phyloP scores from a whole-genome alignment of 2,797 vertebrate species.

The Lacerta bilineata region DNA sequence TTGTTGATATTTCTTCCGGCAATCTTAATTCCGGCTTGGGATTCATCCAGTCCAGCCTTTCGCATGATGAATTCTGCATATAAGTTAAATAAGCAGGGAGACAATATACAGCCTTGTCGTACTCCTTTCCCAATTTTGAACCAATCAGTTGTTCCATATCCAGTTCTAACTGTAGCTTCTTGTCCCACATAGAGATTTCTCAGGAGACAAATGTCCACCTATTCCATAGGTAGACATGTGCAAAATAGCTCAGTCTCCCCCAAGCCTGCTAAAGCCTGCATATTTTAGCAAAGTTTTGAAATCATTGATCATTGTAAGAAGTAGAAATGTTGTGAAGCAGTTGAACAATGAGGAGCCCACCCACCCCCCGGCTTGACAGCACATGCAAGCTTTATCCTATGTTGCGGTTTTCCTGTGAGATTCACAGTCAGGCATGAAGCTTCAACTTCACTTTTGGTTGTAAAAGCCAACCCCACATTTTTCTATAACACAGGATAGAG shows the following conservation, averaged over 20 bases:
- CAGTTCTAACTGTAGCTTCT: too few relatives aligned
- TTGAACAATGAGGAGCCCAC: neutral
- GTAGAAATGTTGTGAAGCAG: neutral
- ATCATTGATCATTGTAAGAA: neutral
- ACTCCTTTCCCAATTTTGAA: too few relatives aligned
- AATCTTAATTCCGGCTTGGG: too few relatives aligned
- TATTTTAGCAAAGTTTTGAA: neutral
- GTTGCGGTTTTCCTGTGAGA: neutral
- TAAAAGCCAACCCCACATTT: too few relatives aligned
- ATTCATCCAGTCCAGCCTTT: too few relatives aligned
- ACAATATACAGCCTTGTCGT: too few relatives aligned
- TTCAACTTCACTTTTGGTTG: neutral
- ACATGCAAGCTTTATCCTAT: neutral
- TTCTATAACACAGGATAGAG: neutral
- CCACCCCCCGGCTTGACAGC: neutral
- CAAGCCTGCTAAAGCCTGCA: neutral
- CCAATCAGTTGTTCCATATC: too few relatives aligned
- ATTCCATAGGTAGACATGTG: neutral
- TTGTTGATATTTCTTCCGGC: too few relatives aligned
- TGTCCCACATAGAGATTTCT: too few relatives aligned
- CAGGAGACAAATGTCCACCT: too few relatives aligned
- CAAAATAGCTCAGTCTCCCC: neutral
- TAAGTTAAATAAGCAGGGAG: too few relatives aligned
- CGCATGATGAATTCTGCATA: too few relatives aligned
- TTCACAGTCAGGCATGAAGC: neutral